Evolutionary conservation across 2,888 invertebrate genomes (phyloP).

Genomic region (Lamellibrachia columna): DNA sequence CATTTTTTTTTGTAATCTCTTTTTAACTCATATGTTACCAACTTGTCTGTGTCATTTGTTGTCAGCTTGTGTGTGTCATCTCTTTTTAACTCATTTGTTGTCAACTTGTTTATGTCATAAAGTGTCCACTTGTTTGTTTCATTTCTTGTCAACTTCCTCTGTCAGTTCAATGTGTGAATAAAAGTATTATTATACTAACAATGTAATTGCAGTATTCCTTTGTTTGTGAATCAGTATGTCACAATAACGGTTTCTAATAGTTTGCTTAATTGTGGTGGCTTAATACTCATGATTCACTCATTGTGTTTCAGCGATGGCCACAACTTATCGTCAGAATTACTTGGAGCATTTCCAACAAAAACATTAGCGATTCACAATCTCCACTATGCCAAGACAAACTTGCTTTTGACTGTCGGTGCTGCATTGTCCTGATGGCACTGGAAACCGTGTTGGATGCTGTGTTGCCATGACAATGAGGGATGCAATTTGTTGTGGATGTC

Average conservation of each 20-base stretch:
- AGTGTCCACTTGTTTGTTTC: neutral
- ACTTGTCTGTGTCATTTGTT: neutral
- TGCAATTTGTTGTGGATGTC: no score
- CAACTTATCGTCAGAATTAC: slow-evolving; percentile 66
- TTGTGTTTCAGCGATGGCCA: slow-evolving; percentile 44
- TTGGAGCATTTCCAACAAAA: slow-evolving; percentile 91
- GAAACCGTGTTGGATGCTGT: no score
- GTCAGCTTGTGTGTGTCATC: no score
- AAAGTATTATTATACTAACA: no score
- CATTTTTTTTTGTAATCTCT: neutral
- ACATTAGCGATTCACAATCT: slow-evolving; percentile 86
- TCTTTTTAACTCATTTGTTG: no score
- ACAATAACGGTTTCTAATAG: neutral
- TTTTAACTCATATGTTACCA: neutral
- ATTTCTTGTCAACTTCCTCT: neutral
- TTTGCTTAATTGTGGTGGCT: neutral
- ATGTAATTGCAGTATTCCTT: no score
- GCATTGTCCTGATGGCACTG: neutral
- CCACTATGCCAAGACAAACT: slow-evolving; percentile 91
- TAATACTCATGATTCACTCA: neutral
- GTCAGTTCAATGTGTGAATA: no score
- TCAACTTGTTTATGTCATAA: no score
- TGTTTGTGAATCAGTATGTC: no score
- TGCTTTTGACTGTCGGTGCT: slow-evolving; percentile 83
- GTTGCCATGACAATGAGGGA: neutral